phyloP scores from a whole-genome alignment of 2,113 vertebrate species.

The Zosterops hypoxanthus region DNA sequence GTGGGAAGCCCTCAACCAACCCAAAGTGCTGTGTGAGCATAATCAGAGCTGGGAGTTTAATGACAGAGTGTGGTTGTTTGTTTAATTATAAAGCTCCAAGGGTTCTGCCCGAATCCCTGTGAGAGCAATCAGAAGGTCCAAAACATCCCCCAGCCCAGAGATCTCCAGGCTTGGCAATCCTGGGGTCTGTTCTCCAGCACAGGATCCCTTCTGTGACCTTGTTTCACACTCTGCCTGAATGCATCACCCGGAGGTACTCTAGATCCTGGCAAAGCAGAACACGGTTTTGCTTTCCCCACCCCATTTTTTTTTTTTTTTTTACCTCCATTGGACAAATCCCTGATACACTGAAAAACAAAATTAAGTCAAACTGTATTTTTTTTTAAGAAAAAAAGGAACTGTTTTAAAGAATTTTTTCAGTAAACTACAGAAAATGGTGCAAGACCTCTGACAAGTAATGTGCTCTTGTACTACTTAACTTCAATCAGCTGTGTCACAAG shows the following conservation, averaged over 20 bases:
- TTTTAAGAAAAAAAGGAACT: background rate
- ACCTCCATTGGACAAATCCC: background rate
- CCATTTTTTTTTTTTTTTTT: background rate
- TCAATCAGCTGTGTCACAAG: slow-evolving; percentile 1
- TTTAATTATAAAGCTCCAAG: background rate
- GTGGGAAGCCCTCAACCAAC: background rate
- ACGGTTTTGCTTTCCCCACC: background rate
- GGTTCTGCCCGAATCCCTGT: background rate
- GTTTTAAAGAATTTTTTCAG: background rate
- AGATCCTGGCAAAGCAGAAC: background rate
- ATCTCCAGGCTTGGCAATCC: background rate
- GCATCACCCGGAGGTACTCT: background rate
- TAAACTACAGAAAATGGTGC: background rate
- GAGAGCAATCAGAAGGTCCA: background rate
- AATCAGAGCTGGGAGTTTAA: background rate
- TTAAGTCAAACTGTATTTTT: background rate
- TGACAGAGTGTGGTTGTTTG: background rate
- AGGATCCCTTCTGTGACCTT: background rate
- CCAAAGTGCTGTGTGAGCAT: background rate
- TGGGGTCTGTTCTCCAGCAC: background rate
- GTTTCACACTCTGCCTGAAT: rapidly evolving
- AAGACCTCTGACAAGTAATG: background rate
- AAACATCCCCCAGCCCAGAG: rapidly evolving
- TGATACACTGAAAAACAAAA: background rate
- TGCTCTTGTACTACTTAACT: background rate